These are phyloP conservation scores for Martes martes DNA, from an alignment of 2,113 vertebrate species.

Conservation along the genomic window DNA sequence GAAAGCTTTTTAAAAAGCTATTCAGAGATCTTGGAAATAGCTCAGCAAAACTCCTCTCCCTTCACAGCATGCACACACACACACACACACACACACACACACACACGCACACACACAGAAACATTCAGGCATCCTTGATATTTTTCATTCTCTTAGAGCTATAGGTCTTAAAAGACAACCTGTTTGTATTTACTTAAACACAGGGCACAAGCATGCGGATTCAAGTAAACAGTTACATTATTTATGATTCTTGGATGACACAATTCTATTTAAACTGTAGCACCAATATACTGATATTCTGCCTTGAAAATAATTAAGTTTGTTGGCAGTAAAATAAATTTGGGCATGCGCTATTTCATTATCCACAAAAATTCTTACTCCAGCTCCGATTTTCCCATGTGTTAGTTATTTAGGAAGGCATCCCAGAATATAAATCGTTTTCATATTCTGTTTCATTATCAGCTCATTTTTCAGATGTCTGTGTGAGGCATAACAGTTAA, in stretches of 20 bases:
- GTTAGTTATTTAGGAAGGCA: background rate
- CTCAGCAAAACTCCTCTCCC: background rate
- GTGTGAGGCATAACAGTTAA: background rate
- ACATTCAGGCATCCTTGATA: background rate
- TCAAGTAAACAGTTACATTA: background rate
- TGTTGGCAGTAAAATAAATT: background rate
- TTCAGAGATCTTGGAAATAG: background rate
- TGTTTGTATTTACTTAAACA: background rate
- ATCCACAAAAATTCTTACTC: background rate
- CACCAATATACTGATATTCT: background rate
- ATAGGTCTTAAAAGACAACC: background rate
- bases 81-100: background rate
- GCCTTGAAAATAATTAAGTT: background rate
- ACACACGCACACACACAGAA: background rate
- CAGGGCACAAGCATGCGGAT: background rate
- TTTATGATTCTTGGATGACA: background rate
- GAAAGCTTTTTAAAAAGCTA: background rate
- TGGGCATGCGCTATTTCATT: background rate
- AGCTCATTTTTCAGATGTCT: slow-evolving; percentile 22
- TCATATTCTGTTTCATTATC: slow-evolving; percentile 10
- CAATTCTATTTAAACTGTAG: background rate
- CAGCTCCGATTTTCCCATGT: background rate
- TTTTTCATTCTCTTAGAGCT: background rate
- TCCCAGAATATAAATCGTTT: background rate
- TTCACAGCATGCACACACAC: background rate